Base-by-base conservation (phyloP, 2,888 invertebrate genomes). In the Sesamia inferens region DNA sequence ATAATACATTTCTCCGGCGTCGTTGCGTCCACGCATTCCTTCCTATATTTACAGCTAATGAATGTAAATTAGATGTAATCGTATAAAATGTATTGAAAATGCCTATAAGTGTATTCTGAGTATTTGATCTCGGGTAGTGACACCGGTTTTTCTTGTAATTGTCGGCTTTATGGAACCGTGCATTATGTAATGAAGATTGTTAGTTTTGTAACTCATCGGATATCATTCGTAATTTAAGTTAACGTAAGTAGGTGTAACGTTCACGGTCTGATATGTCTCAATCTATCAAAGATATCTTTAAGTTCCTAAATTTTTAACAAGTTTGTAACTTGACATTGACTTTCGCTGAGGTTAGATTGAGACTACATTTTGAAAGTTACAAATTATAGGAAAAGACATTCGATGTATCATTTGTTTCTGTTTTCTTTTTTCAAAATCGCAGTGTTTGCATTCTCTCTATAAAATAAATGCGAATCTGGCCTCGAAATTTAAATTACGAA, bases 31-130 rank as follows among this genome's bases (percentile, higher is more conserved):
- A 42, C 55, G 75, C 87, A 83, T 85, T 80, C 83, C 82, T 82
- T 80, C 69, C 68, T 68, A 77, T 74, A 80, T 83, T 79, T 82
- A 83, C 59, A 68, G 62, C 59, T 65, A 67, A 79, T 67, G 64
- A 71, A 80, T 87, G 82, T 87, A 82, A 87, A 86, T 87, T 79
- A 80, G 65, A 74, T 67, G 51, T 79, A 72, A 86, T 77, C 83
- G 72, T 67, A 76, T 24, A 70, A 81, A 79, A 82, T 76, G 22
- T 73, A 79, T 83, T 69, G 69, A 69, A 70, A 70, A 62, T 66
- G 68, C 68, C 62, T 66, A 58, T 65, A 73, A 58, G 71, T 71
- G 68, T 48, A 69, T 79, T 71, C 57, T 61, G 44, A 67, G 74
- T 75, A 69, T 76, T 68, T 67, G 59, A 71, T 71, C 58, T 85